Base-by-base conservation (phyloP, 2,113 vertebrate species). In the Saccopteryx bilineata region DNA sequence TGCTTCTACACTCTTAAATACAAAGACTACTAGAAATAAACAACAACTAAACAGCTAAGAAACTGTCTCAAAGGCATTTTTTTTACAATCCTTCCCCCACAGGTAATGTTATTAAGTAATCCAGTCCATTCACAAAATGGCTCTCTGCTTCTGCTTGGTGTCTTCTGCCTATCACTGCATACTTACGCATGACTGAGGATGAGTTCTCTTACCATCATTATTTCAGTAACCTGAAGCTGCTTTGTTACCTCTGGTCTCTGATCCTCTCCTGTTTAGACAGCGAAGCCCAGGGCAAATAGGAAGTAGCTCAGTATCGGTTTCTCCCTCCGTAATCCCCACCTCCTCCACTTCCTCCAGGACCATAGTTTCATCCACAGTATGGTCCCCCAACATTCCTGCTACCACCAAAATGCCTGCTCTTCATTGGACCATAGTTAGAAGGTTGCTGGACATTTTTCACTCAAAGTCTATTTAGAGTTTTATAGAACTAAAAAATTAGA, bases 231-330 rank as follows among this genome's bases (percentile, higher is more conserved):
- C 99, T 99, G 99, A 98, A 98, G 99, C 98, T 99, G 98, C 98
- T 99, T 98, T 99, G 98, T 99, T 99, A 99, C 98, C 99, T 99
- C 99, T 99, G 98, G 98, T 98, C 99, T 99, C 98, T 99, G 98
- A 99, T 99, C 99, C 99, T 99, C 99, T 99, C 99, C 98, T 99
- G 99, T 99, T 99, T 99, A 99, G 99, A 99, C 98, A 99, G 98
- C 99, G 99, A 99, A 99, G 98, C 99, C 99, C 98, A 98, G 98
- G 98, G 98, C 97, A 98, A 98, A 96, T 94, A 98, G 98, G 97
- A 97, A 97, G 81, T 98, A 98, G 98, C 96, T 99, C 97, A 99
- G 1, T 99, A 99, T 97, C 98, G 98, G 98, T 98, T 99, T 97
- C 99, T 98, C 91, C 99, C 99, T 98, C 99, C 99, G 98, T 99